These are phyloP conservation scores for Epinephelus cyanopodus DNA, from an alignment of 2,113 vertebrate species.

Conservation along the genomic window DNA sequence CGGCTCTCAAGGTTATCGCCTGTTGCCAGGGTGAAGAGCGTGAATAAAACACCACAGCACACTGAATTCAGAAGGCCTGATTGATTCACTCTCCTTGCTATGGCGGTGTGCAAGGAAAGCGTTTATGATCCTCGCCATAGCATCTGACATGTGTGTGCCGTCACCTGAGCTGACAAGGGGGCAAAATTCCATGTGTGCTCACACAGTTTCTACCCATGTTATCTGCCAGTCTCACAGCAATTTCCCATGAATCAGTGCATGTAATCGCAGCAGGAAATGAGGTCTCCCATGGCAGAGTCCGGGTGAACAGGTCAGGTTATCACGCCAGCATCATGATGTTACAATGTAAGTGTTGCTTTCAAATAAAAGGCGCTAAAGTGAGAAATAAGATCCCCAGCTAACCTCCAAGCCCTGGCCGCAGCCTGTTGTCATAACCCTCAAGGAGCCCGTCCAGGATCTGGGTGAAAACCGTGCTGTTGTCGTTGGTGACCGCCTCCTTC, in stretches of 20 bases:
- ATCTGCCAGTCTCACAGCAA: not conserved
- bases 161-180: constrained; percentile 25
- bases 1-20: constrained; percentile 75
- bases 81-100: constrained; percentile 39
- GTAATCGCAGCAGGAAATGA: not conserved
- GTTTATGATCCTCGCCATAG: not conserved
- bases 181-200: constrained; percentile 17
- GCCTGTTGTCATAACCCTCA: constrained; percentile 94
- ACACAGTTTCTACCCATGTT: not conserved
- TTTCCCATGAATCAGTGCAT: constrained; percentile 18
- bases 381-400: not conserved
- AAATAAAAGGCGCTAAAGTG: not conserved
- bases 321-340: not conserved
- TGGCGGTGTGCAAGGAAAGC: not conserved
- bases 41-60: constrained; percentile 50
- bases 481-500: constrained; percentile 79
- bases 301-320: not conserved
- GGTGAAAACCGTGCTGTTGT: constrained; percentile 96
- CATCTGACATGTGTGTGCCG: not conserved
- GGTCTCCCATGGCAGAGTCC: not conserved
- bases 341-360: not conserved
- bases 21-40: constrained; percentile 69
- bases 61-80: constrained; percentile 33
- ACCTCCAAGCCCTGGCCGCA: constrained; percentile 89
- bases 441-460: constrained; percentile 93